A percentile compares a stretch with the other conserved stretches of the same genome.
Evolutionary conservation across 2,888 invertebrate species (phyloP).

Genomic region (Eumerus sabulonum): DNA sequence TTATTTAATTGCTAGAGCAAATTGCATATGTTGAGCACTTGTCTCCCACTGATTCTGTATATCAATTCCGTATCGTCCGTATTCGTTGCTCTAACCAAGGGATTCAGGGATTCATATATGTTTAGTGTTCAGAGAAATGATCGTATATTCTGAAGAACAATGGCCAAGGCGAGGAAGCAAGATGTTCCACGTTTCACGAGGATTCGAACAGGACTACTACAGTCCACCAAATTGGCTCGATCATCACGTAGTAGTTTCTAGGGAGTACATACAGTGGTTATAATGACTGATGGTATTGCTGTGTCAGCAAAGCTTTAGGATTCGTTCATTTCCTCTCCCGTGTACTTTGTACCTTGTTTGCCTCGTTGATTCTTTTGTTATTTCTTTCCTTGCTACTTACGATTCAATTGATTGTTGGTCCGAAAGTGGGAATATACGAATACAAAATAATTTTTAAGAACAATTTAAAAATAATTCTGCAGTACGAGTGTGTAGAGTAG

Average conservation of each 20-base stretch:
- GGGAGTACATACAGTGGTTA: conserved; percentile 51
- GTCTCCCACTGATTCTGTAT: conserved; percentile 24
- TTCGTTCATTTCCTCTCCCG: conserved; percentile 24
- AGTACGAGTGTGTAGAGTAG: too few relatives aligned
- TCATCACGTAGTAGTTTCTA: too few relatives aligned
- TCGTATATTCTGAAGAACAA: not conserved
- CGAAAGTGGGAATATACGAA: conserved; percentile 64
- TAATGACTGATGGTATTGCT: conserved; percentile 49
- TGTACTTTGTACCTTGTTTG: too few relatives aligned
- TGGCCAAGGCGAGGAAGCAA: conserved; percentile 35
- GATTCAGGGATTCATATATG: too few relatives aligned
- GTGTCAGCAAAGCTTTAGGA: conserved; percentile 59
- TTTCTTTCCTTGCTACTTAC: too few relatives aligned
- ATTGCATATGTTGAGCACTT: conserved; percentile 4
- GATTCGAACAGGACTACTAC: conserved; percentile 51
- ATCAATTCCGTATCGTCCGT: not conserved
- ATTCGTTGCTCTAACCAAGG: too few relatives aligned
- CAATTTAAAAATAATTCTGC: conserved; percentile 46
- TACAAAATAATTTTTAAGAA: conserved; percentile 58
- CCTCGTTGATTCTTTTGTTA: too few relatives aligned
- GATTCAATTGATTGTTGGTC: conserved; percentile 42
- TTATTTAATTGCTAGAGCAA: conserved; percentile 61
- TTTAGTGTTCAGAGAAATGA: too few relatives aligned
- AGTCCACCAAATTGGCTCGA: conserved; percentile 8
- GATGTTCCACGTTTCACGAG: conserved; percentile 10